Conservation (phyloP, 2,888 invertebrate genomes). For the Melanargia galathea region DNA sequence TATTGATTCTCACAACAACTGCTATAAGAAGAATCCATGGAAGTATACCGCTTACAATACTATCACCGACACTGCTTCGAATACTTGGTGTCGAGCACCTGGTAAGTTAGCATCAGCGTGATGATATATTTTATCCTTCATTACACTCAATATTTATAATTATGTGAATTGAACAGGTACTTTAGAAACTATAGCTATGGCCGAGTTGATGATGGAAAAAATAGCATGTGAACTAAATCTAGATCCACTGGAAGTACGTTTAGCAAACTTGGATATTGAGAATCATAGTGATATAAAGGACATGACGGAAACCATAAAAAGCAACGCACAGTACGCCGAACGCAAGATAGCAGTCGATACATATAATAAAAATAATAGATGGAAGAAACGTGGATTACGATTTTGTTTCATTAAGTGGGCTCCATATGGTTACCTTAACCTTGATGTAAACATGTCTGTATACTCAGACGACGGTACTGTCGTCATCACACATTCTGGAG, state of each 20-base stretch:
- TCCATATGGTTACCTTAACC: slow-evolving; percentile 51
- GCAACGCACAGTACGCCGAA: slow-evolving; percentile 74
- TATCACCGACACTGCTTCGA: slow-evolving; percentile 48
- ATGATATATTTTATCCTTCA: not conserved
- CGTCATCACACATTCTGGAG: slow-evolving; percentile 83
- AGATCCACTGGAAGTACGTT: slow-evolving; percentile 81
- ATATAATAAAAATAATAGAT: slow-evolving; percentile 85
- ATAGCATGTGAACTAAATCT: slow-evolving; percentile 76
- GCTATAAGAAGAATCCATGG: slow-evolving; percentile 77
- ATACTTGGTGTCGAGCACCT: slow-evolving; percentile 50
- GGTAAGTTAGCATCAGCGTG: slow-evolving; percentile 37
- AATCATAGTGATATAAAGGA: slow-evolving; percentile 54
- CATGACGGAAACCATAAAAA: slow-evolving; percentile 77
- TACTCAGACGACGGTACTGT: slow-evolving; percentile 85
- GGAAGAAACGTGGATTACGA: slow-evolving; percentile 86
- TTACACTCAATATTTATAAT: not conserved
- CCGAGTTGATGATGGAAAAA: slow-evolving; percentile 85
- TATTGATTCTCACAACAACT: slow-evolving; percentile 48
- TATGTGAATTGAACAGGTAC: slow-evolving; percentile 53
- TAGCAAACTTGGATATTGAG: slow-evolving; percentile 70
- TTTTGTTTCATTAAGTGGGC: slow-evolving; percentile 84
- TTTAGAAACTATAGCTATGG: slow-evolving; percentile 78
- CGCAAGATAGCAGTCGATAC: slow-evolving; percentile 70
- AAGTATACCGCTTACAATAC: slow-evolving; percentile 53
- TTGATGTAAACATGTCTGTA: slow-evolving; percentile 80